Conservation (phyloP, 2,797 vertebrate species). For the Lateolabrax maculatus region DNA sequence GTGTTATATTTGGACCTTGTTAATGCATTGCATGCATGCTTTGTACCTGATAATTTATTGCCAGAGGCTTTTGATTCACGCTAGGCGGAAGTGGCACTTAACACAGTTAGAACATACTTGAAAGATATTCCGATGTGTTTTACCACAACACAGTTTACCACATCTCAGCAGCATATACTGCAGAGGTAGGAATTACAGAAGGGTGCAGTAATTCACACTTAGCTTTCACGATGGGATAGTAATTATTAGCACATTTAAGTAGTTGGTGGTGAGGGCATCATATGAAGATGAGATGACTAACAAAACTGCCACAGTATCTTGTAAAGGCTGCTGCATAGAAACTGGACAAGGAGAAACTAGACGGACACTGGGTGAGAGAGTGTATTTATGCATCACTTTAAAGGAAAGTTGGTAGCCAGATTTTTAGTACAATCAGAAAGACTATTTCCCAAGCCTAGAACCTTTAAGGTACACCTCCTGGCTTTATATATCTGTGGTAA, state of each 20-base stretch:
- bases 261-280: neutral
- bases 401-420: too few species aligned
- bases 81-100: conserved; percentile 25
- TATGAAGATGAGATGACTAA: conserved; percentile 1
- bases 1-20: conserved; percentile 1
- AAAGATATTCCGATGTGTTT: conserved; percentile 17
- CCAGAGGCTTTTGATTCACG: conserved; percentile 3
- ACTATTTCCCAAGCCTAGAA: neutral
- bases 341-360: neutral
- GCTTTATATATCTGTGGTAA: too few species aligned
- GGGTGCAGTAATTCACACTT: conserved; percentile 2
- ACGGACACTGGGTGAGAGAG: neutral
- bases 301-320: neutral
- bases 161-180: neutral
- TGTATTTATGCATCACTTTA: neutral
- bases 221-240: neutral
- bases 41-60: neutral
- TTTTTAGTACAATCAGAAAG: neutral
- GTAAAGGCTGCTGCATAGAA: neutral
- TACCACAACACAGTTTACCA: neutral
- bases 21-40: neutral
- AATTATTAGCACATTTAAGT: neutral
- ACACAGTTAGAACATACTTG: neutral
- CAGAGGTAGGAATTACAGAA: neutral
- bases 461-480: neutral